Evolutionary conservation across 2,888 invertebrate species (phyloP), one percentile per base, ranked within the genome.

Genomic region (Sturmia bella): DNA sequence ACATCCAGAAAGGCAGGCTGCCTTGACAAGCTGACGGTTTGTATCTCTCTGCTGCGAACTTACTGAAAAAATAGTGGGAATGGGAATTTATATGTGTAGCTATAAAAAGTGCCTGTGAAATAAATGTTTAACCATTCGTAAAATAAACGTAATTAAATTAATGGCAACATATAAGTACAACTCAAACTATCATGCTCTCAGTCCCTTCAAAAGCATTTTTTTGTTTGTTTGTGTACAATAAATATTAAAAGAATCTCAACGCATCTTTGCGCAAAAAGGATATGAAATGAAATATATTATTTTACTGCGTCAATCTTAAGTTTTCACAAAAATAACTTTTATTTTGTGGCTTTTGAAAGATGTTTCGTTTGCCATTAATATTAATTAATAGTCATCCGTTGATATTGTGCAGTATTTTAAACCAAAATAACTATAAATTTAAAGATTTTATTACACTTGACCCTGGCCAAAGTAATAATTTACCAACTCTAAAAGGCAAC

Each of bases 131-230:
- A 50, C 39, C 21, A 76, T 54, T 37, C 11, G n/a, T 13, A 76
- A 64, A 70, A 57, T 63, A 77, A 66, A 70, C 41, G 27, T 70
- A 70, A 70, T 70, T 77, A 77, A 77, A 77, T 77, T 64, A 48
- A 70, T 70, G 19, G 61, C 48, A 56, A 32, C 6, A 0, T 11
- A 21, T 4, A 15, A 6, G 12, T 9, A 56, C n/a, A 7, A 21
- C 12, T 12, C 9, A 15, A 21, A 21, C 41, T 7, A 2, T n/a
- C 13, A 37, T n/a, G 11, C 21, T 12, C 57, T 32, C 27, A 27
- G 32, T 32, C 32, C 6, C 32, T 32, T 3, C 32, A 32, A 32
- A 5, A 39, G 39, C 2, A 37, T 39, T 45, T 5, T 12, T 6
- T 1, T 3, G 1, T 50, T 4, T 21, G 37, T 37, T 32, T 52